These are phyloP conservation scores for Bombus vancouverensis DNA, from an alignment of 1,140 invertebrate species.

Conservation along the genomic window DNA sequence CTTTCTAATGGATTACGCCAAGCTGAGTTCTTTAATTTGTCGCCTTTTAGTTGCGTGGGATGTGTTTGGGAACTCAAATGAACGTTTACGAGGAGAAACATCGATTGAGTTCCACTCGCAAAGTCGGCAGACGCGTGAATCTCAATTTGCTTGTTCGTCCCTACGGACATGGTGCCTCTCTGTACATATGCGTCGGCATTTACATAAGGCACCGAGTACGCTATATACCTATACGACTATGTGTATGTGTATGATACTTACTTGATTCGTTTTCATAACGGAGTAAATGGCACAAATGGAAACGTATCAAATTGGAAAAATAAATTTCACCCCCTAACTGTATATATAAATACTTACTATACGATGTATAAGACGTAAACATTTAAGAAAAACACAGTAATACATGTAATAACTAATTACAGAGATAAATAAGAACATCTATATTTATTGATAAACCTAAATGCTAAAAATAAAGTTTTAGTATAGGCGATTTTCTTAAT, in stretches of 20 bases:
- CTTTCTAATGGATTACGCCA: background rate
- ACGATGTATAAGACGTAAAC: too few species aligned
- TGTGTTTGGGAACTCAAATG: slow-evolving; percentile 11
- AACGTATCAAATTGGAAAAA: background rate
- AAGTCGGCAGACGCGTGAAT: slow-evolving; percentile 67
- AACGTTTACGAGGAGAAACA: slow-evolving; percentile 47
- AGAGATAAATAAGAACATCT: background rate
- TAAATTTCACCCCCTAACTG: background rate
- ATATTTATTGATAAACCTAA: background rate
- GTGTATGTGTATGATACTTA: background rate
- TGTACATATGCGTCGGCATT: slow-evolving; percentile 47
- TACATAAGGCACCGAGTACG: slow-evolving; percentile 51
- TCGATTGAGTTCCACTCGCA: slow-evolving; percentile 55
- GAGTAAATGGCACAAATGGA: slow-evolving; percentile 3
- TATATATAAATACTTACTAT: too few species aligned
- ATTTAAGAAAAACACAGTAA: background rate
- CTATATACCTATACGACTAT: background rate
- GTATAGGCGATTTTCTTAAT: background rate
- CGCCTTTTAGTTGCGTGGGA: background rate
- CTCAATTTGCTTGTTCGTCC: slow-evolving; percentile 63
- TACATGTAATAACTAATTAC: background rate
- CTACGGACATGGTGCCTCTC: slow-evolving; percentile 40
- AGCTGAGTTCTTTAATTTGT: background rate
- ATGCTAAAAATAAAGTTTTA: background rate
- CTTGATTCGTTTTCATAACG: slow-evolving; percentile 28